phyloP scores from a whole-genome alignment of 2,113 vertebrate genomes.

The Holacanthus passer region DNA sequence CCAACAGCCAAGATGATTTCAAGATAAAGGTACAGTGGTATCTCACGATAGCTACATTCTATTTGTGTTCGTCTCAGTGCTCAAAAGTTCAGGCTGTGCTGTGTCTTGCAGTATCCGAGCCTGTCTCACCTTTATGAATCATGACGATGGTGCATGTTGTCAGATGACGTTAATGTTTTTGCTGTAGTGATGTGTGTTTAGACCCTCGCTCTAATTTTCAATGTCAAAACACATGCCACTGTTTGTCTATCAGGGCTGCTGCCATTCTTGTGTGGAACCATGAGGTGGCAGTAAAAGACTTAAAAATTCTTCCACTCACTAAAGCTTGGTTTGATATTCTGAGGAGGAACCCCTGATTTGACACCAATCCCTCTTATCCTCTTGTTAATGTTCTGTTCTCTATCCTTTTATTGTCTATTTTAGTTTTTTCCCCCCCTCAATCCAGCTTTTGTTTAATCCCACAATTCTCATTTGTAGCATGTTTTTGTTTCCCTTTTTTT shows the following conservation, averaged over 20 bases:
- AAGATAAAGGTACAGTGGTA: slow-evolving; percentile 92
- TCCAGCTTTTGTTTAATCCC: not conserved
- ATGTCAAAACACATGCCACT: not conserved
- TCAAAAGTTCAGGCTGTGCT: not conserved
- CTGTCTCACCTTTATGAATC: slow-evolving; percentile 1
- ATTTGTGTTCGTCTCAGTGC: not conserved
- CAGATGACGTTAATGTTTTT: not conserved
- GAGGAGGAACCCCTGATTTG: not conserved
- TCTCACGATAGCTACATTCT: too few relatives aligned
- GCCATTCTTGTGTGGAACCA: slow-evolving; percentile 52
- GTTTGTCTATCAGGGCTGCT: slow-evolving; percentile 11
- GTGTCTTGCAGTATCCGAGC: not conserved
- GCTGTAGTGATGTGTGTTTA: not conserved
- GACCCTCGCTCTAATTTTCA: not conserved
- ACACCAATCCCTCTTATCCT: slow-evolving; percentile 1
- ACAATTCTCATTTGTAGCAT: not conserved
- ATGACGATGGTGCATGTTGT: not conserved
- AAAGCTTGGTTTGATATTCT: slow-evolving; percentile 7
- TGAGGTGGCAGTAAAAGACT: slow-evolving; percentile 70
- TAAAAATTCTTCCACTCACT: not conserved
- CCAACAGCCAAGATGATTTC: slow-evolving; percentile 97
- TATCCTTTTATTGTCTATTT: not conserved
- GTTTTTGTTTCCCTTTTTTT: slow-evolving; percentile 15
- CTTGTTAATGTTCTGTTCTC: not conserved
- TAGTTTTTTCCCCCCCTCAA: not conserved